Base-by-base conservation (phyloP, 2,797 vertebrate genomes). In the Urophycis tenuis region DNA sequence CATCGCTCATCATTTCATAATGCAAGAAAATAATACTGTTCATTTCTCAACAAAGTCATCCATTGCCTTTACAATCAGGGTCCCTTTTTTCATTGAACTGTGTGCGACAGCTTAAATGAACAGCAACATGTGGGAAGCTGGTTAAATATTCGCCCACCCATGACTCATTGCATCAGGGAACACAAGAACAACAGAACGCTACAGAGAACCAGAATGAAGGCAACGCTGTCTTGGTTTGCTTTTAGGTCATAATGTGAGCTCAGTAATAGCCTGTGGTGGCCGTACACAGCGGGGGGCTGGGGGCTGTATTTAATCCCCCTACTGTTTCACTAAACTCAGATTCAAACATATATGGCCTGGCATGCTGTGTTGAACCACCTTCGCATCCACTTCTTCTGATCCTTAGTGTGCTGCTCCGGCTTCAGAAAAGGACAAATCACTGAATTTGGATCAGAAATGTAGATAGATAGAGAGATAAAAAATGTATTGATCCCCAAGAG, bases 71-170 rank as follows among this genome's bases (percentile, higher is more conserved):
- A 17, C 77, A 22, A 67, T 72, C 34, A 8, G 45, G 14, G 29
- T 6, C 70, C 70, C 30, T 78, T 74, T 77, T 39, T 75, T 39
- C 45, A 36, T 75, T 74, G 19, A 78, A 10, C 64, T 22, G 11
- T 29, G 49, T 22, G 11, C 19, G 49, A 60, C 25, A 12, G 32
- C 32, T 75, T 73, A 39, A 74, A 64, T 39, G 71, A 35, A 74
- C 35, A 71, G 73, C 73, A 75, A 76, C 71, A 53, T 36, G 81
- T 80, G 75, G 78, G 78, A 71, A 76, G 79, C 73, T 34, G 3
- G 72, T 73, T 80, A 72, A 78, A 80, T 25, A 75, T 78, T 36
- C 53, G 36, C 75, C 73, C 49, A 71, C 76, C 30, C 33, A 53
- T 80, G 78, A 82, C n/a, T 81, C 71, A 79, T 49, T 75, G 11